Base-by-base conservation (phyloP, 1,140 invertebrate species). In the Sycobia sp. region DNA sequence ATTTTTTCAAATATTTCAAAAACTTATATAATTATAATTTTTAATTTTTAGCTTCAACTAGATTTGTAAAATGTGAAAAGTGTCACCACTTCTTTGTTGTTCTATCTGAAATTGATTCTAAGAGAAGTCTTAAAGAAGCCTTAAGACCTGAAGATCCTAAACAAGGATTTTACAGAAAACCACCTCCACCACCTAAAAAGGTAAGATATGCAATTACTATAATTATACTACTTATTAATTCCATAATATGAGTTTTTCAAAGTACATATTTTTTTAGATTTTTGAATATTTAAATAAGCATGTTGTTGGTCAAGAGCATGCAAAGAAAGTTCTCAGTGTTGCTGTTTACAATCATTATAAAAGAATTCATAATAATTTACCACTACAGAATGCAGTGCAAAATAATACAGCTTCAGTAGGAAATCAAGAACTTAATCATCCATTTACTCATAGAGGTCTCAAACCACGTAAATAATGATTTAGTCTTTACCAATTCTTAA, bases 261-360 rank as follows among this genome's bases (percentile, higher is more conserved):
- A n/a, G n/a, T n/a, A n/a, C n/a, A n/a, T n/a, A n/a, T n/a, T 49
- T 65, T 75, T 82, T 77, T 69, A 92, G 88, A 98, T 99, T 65
- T 96, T 91, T 82, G 92, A 96, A 71, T 98, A 95, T 82, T 83
- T 99, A 32, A 93, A 98, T 79, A 93, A 91, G 73, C 95, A 96
- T 83, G 96, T 99, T 16, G 89, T 99, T n/a, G 97, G 97, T 0
- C 97, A 99, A 83, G 92, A 98, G 67, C 88, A 92, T 80, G 97
- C 97, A 0, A 99, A 99, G 79, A 98, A 98, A 83, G 96, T 98
- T n/a, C 82, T 99, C 10, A 92, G 96, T 27, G 97, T 99, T 5
- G 97, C 97, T 25, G 96, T 99, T 1, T 99, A 99, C 81, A 98
- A 99, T 82, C 98, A 99, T 79, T 99, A 99, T 79, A 98, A 98